A percentile compares a stretch with the other conserved stretches of the same genome.
Evolutionary conservation across 2,113 vertebrate species (phyloP).

Genomic region (Coptodon bakossiorum): DNA sequence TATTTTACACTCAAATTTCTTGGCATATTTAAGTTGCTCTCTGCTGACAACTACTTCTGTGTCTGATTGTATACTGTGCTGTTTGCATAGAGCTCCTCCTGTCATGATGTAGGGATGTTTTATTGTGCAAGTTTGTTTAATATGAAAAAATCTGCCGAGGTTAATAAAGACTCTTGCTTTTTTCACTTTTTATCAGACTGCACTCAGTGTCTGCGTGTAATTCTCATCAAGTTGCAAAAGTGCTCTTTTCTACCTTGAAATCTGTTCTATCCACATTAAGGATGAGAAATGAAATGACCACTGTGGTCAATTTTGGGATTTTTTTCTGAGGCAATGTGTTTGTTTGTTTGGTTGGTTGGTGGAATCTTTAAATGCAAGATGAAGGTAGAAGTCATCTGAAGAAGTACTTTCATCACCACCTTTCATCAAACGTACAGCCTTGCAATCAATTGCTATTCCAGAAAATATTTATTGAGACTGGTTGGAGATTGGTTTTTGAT

Average conservation of each 20-base stretch:
- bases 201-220: background rate
- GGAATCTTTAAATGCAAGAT: background rate
- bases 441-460: background rate
- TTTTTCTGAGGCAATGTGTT: background rate
- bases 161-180: constrained; percentile 41
- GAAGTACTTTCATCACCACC: background rate
- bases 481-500: background rate
- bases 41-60: background rate
- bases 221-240: background rate
- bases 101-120: background rate
- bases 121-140: background rate
- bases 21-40: background rate
- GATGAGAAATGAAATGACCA: background rate
- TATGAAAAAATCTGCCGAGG: background rate
- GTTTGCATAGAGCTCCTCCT: background rate
- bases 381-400: background rate
- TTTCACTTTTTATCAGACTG: background rate
- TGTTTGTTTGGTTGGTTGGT: rapidly evolving
- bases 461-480: background rate
- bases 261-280: background rate
- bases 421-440: background rate
- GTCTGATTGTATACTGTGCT: background rate
- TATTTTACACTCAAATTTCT: background rate
- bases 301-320: background rate
- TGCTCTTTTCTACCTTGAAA: background rate